phyloP scores from a whole-genome alignment of 2,888 invertebrate species.

The Seladonia tumulorum region DNA sequence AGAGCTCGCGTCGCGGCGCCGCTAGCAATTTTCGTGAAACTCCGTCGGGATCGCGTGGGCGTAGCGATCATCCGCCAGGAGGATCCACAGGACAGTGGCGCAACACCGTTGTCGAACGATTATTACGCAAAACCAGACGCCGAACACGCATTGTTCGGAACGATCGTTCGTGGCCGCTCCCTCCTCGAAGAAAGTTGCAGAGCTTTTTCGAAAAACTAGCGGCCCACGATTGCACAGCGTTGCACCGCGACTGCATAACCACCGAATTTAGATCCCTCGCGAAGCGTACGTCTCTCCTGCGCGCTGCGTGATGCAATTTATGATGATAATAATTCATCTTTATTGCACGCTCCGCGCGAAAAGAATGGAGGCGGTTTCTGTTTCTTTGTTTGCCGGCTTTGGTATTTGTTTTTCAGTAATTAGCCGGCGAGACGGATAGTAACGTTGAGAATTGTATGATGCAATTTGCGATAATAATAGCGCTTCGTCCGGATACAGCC shows the following conservation, averaged over 20 bases:
- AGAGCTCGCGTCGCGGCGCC: conserved; percentile 12
- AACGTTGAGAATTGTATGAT: background rate
- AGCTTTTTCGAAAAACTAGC: background rate
- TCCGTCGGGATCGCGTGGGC: background rate
- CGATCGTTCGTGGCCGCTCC: background rate
- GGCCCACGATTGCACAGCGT: conserved; percentile 38
- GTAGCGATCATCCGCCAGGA: background rate
- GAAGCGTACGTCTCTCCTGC: background rate
- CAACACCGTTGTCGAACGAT: conserved; percentile 3
- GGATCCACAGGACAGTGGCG: background rate
- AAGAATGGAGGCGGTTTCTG: background rate
- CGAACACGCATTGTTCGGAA: conserved; percentile 5
- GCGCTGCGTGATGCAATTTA: background rate
- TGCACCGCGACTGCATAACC: conserved; percentile 54
- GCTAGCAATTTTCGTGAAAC: conserved; percentile 19
- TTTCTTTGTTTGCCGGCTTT: background rate
- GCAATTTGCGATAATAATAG: background rate
- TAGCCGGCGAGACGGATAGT: background rate
- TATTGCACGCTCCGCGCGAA: background rate
- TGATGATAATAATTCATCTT: background rate
- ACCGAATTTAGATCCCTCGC: conserved; percentile 51
- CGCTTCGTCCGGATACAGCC: background rate
- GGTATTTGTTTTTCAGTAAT: background rate
- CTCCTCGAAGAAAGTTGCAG: background rate
- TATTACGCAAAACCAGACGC: conserved; percentile 25